Conservation (phyloP, 2,888 invertebrate species). For the Andrena fulva region DNA sequence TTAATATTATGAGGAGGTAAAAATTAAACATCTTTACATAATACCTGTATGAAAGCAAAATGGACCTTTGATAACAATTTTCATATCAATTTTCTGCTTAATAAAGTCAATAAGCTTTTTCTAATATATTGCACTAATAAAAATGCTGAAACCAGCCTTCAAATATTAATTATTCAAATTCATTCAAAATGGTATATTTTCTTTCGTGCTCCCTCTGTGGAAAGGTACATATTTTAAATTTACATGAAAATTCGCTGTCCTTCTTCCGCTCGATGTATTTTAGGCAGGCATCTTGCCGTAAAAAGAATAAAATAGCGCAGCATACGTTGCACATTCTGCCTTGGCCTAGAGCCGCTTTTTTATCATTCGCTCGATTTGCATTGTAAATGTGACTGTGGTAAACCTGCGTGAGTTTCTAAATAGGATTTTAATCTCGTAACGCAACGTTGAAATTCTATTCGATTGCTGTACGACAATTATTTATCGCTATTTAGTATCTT, state of each 20-base stretch:
- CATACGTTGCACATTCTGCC: slow-evolving; percentile 73
- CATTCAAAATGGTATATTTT: not conserved
- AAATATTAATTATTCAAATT: not conserved
- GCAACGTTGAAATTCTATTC: slow-evolving; percentile 37
- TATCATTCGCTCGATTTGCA: slow-evolving; percentile 75
- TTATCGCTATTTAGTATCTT: too few species aligned
- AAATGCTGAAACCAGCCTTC: not conserved
- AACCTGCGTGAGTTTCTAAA: slow-evolving; percentile 73
- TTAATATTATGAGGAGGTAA: too few species aligned
- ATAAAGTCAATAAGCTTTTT: too few species aligned
- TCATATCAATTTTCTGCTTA: too few species aligned
- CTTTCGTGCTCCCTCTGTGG: slow-evolving; percentile 18
- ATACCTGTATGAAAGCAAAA: too few species aligned
- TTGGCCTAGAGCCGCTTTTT: slow-evolving; percentile 71
- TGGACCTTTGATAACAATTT: too few species aligned
- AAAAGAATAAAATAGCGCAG: slow-evolving; percentile 48
- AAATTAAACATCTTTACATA: too few species aligned
- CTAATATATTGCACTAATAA: not conserved
- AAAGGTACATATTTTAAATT: slow-evolving; percentile 69
- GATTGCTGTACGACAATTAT: not conserved
- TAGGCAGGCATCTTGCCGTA: slow-evolving; percentile 67
- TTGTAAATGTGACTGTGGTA: slow-evolving; percentile 79
- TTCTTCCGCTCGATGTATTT: slow-evolving; percentile 70
- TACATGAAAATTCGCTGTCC: slow-evolving; percentile 72
- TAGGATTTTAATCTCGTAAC: slow-evolving; percentile 73